Evolutionary conservation across 2,888 invertebrate genomes (phyloP).

Genomic region (Neocrepidodera transversa): DNA sequence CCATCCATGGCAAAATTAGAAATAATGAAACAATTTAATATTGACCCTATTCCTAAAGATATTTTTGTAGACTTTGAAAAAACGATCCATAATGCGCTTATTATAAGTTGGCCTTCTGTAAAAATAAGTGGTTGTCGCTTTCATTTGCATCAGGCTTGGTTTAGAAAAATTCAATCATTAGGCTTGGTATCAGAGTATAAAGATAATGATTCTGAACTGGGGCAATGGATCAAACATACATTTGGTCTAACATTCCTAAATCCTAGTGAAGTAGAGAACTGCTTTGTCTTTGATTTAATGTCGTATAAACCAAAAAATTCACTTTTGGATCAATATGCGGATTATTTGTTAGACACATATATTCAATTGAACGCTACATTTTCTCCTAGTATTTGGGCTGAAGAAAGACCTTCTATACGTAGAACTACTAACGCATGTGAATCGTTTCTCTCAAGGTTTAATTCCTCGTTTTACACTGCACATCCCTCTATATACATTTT

Average conservation of each 20-base stretch:
- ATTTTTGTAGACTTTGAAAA: constrained; percentile 1
- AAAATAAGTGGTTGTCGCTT: constrained; percentile 1
- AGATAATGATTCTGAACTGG: too few relatives aligned
- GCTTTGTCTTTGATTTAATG: constrained; percentile 1
- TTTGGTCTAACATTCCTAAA: constrained; percentile 1
- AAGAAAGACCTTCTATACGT: background rate
- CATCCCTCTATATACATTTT: too few relatives aligned
- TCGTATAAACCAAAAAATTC: background rate
- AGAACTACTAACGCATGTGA: constrained; percentile 6
- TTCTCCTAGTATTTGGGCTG: background rate
- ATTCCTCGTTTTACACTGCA: constrained; percentile 3
- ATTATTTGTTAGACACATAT: background rate
- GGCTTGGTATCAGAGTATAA: too few relatives aligned
- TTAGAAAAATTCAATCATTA: too few relatives aligned
- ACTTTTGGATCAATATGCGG: too few relatives aligned
- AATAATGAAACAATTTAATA: too few relatives aligned
- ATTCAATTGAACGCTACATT: background rate
- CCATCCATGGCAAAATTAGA: background rate
- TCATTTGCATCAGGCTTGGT: too few relatives aligned
- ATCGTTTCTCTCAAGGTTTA: background rate
- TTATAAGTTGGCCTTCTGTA: constrained; percentile 1
- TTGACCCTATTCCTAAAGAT: background rate
- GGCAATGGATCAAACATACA: constrained; percentile 3
- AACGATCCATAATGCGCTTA: too few relatives aligned
- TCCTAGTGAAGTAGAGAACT: background rate